Evolutionary conservation across 2,797 vertebrate species (phyloP).

Genomic region (Mormyrops boulengeri): DNA sequence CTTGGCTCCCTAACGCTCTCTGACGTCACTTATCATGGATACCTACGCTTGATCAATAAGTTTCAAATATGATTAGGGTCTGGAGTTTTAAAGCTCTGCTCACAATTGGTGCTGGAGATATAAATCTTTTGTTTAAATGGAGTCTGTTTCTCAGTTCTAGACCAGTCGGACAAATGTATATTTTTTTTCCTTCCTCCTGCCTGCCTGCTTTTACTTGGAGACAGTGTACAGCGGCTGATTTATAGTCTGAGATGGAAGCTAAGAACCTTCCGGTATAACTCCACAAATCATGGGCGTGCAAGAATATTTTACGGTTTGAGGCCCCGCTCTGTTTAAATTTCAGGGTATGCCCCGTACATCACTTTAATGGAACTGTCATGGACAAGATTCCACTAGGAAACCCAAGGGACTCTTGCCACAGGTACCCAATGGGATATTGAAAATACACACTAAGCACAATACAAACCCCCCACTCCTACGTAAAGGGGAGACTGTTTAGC

Average conservation of each 20-base stretch:
- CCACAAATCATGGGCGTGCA: slow-evolving; percentile 83
- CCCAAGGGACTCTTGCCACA: neutral
- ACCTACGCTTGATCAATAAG: slow-evolving; percentile 84
- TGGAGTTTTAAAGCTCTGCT: slow-evolving; percentile 74
- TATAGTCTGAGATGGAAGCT: slow-evolving; percentile 78
- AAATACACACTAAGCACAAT: neutral
- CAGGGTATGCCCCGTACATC: slow-evolving; percentile 74
- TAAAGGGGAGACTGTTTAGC: neutral
- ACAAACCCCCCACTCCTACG: neutral
- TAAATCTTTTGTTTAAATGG: slow-evolving; percentile 85
- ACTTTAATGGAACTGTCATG: slow-evolving; percentile 77
- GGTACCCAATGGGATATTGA: neutral
- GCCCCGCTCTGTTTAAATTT: slow-evolving; percentile 78
- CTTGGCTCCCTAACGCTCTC: slow-evolving; percentile 62
- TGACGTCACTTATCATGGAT: slow-evolving; percentile 74
- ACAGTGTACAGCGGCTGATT: slow-evolving; percentile 65
- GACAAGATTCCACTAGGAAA: slow-evolving; percentile 44
- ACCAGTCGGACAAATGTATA: slow-evolving; percentile 70
- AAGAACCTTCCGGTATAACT: slow-evolving; percentile 86
- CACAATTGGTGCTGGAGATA: slow-evolving; percentile 71
- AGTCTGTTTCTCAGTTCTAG: slow-evolving; percentile 68
- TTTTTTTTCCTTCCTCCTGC: slow-evolving; percentile 47
- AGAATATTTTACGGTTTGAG: slow-evolving; percentile 82
- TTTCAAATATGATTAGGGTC: slow-evolving; percentile 85
- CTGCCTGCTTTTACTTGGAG: slow-evolving; percentile 49